Base-by-base conservation (phyloP, 2,888 invertebrate species). In the Spodoptera picta region DNA sequence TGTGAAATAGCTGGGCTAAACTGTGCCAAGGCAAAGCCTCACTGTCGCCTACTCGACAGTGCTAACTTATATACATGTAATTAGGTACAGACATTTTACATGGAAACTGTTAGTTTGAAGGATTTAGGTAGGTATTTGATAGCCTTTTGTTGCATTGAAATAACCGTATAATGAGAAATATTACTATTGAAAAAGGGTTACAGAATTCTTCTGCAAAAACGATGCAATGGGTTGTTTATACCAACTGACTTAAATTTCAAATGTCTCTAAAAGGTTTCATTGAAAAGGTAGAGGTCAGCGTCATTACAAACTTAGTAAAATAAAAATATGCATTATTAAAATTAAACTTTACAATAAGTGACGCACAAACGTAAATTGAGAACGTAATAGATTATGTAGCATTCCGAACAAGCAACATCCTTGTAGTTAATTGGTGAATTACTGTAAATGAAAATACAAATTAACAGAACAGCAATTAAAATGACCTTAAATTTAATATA, bases 21-120 rank as follows among this genome's bases (percentile, higher is more conserved):
- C 76, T 86, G 69, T 87, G 87, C 84, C 87, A 87, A 87, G 87
- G 87, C 80, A 7, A 85, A 61, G 66, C 65, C 67, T 67, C 48
- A 63, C 67, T 65, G 76, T 83, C 80, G 80, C 75, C 81, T 78
- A 75, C 75, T 70, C 69, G 57, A 55, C 67, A 58, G 65, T 65
- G 75, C 70, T 59, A 53, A 52, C 68, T 68, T 71, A 76, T 65
- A 73, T 79, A 42, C 63, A 73, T 58, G 54, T 57, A 68, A 64
- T 71, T 78, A 68, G 69, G 46, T 24, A 55, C 54, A 46, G 65
- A n/a, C 27, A 36, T 58, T 69, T 69, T 64, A 70, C 59, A 64
- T 44, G 6, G 41, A 60, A 64, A 74, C 65, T 9, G 10, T 43
- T 24, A 44, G 6, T 69, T 50, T 64, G 44, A 54, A 27, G 36